phyloP scores from a whole-genome alignment of 2,113 vertebrate genomes.

The Pardalotus punctatus region DNA sequence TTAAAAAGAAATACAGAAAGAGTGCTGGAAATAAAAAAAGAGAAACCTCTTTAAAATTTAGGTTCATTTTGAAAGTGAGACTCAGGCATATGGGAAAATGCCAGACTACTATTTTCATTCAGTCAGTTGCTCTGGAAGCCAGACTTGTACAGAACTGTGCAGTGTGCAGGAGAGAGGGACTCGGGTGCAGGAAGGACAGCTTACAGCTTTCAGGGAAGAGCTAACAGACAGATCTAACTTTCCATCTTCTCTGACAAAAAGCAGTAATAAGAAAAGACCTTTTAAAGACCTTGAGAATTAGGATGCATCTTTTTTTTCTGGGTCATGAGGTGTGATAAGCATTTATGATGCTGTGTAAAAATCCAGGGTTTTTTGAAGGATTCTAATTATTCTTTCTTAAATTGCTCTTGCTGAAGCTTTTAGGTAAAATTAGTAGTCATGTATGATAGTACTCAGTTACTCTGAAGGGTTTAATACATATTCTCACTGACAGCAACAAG shows the following conservation, averaged over 20 bases:
- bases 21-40: fast-evolving
- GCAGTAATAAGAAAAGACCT: not conserved
- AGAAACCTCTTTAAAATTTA: not conserved
- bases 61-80: not conserved
- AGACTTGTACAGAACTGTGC: not conserved
- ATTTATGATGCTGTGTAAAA: not conserved
- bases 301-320: not conserved
- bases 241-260: not conserved
- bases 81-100: not conserved
- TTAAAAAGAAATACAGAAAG: not conserved
- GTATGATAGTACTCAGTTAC: not conserved
- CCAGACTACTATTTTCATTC: not conserved
- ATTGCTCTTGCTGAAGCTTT: not conserved
- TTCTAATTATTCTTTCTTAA: not conserved
- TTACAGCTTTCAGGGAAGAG: not conserved
- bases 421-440: not conserved
- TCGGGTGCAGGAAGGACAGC: fast-evolving
- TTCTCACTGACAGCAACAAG: not conserved
- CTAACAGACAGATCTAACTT: not conserved
- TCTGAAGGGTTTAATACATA: not conserved
- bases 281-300: not conserved
- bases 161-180: not conserved
- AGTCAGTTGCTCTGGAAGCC: not conserved
- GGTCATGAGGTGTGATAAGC: not conserved
- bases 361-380: not conserved